Percentiles rank a stretch among this genome's conserved stretches.
These are phyloP conservation scores for Nibea albiflora DNA, from an alignment of 2,113 vertebrate species.

Conservation along the genomic window DNA sequence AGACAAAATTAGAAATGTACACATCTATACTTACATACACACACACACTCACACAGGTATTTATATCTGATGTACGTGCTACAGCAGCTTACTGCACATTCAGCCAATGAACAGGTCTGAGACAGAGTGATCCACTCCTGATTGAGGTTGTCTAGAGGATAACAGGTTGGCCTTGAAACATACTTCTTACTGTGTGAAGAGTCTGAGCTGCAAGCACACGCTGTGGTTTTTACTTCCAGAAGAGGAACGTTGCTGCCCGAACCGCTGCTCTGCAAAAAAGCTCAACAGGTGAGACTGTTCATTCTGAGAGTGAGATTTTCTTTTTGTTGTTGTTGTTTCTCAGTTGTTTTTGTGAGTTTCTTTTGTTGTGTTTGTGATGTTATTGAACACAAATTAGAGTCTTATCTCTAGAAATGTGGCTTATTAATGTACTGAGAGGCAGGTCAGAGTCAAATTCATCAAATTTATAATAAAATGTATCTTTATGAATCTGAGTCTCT, in stretches of 20 bases:
- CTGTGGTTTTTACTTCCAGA: neutral
- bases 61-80: constrained; percentile 32
- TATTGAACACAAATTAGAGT: neutral
- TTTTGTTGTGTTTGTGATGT: neutral
- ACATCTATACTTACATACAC: neutral
- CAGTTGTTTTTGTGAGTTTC: neutral
- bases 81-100: constrained; percentile 55
- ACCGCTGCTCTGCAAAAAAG: neutral
- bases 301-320: neutral
- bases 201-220: constrained; percentile 14
- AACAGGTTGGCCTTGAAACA: constrained; percentile 41
- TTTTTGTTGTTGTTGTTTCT: neutral
- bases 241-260: constrained; percentile 1
- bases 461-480: neutral
- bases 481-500: neutral
- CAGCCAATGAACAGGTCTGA: constrained; percentile 68
- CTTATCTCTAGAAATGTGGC: neutral
- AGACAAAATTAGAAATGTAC: neutral
- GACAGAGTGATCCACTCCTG: constrained; percentile 53
- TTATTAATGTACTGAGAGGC: neutral
- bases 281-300: constrained; percentile 48
- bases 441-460: neutral
- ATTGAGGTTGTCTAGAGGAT: constrained; percentile 52
- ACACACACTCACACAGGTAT: constrained; percentile 40
- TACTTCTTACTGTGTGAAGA: constrained; percentile 38